phyloP scores from a whole-genome alignment of 1,140 invertebrate genomes.

The Pristionchus pacificus region DNA sequence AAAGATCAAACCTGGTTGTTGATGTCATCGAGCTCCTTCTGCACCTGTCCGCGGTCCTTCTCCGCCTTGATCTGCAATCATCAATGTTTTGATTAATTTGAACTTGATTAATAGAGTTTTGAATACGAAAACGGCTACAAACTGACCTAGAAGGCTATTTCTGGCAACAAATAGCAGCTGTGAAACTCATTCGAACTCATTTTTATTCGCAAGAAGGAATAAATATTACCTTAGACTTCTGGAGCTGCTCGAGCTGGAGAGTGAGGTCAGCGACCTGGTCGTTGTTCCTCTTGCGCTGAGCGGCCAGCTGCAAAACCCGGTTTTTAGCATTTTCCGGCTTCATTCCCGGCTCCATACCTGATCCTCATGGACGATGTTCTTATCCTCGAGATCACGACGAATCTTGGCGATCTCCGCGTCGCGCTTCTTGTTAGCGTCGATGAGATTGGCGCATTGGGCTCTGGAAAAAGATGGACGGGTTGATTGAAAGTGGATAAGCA shows the following conservation, averaged over 20 bases:
- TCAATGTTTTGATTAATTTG: no score
- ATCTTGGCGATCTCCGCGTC: constrained; percentile 95
- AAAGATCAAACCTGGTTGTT: no score
- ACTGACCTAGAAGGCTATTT: no score
- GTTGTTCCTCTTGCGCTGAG: constrained; percentile 96
- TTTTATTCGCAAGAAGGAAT: constrained; percentile 26
- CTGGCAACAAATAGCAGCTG: no score
- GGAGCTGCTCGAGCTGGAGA: constrained; percentile 97
- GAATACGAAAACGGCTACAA: no score
- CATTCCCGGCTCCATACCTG: no score
- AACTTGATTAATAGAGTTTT: no score
- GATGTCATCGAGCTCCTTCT: constrained; percentile 86
- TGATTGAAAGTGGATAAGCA: no score
- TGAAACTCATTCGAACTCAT: constrained; percentile 2
- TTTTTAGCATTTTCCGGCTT: no score
- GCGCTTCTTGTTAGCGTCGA: constrained; percentile 97
- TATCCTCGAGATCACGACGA: constrained; percentile 89
- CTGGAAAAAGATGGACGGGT: not conserved
- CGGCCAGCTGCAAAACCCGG: constrained; percentile 80
- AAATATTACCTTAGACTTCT: constrained; percentile 85
- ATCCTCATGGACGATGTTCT: constrained; percentile 93
- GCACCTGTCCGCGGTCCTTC: constrained; percentile 93
- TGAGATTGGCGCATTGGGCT: not conserved
- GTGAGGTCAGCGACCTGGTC: constrained; percentile 94
- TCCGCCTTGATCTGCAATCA: constrained; percentile 78